Evolutionary conservation across 2,113 vertebrate genomes (phyloP), one percentile per base, ranked within the genome.

Genomic region (Acanthisitta chloris): DNA sequence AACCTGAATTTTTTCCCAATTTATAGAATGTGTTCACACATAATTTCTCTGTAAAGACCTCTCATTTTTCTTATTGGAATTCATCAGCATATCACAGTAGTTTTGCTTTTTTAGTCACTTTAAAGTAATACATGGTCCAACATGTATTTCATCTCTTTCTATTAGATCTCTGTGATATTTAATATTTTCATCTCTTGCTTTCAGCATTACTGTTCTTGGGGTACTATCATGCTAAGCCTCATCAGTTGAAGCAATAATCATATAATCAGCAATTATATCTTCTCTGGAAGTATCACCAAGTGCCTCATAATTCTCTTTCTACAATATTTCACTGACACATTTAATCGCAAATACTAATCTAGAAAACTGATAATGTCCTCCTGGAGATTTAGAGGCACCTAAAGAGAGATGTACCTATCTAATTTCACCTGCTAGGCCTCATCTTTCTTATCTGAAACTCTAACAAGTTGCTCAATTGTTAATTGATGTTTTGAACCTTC

Each of bases 281-380:
- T 71, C 77, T 77, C 43, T 84, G 40, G 40, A 71, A 94, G 40
- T 84, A 89, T 94, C 76, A 81, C 73, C 79, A 93, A 86, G 74
- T 88, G 78, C 62, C 79, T 92, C 79, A 85, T 96, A 96, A 94
- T n/a, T 96, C 84, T 95, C 52, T 70, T 72, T 88, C 61, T 82
- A 57, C 64, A 80, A 43, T 94, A 96, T 96, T 97, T 97, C 90
- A 86, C 70, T 90, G 92, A 65, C 93, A 90, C 17, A 74, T 93
- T 95, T 95, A 91, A 94, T 96, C 79, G 92, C 52, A 96, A 70
- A 88, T 84, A 79, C 84, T 96, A 94, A 94, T 90, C 80, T 96
- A 55, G 80, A 86, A 92, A 96, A 58, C 55, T 72, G 64, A 67
- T 92, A 72, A 84, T 92, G 85, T 74, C 51, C 61, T 94, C n/a